Base-by-base conservation (phyloP, 2,113 vertebrate genomes). In the Cavia aperea region DNA sequence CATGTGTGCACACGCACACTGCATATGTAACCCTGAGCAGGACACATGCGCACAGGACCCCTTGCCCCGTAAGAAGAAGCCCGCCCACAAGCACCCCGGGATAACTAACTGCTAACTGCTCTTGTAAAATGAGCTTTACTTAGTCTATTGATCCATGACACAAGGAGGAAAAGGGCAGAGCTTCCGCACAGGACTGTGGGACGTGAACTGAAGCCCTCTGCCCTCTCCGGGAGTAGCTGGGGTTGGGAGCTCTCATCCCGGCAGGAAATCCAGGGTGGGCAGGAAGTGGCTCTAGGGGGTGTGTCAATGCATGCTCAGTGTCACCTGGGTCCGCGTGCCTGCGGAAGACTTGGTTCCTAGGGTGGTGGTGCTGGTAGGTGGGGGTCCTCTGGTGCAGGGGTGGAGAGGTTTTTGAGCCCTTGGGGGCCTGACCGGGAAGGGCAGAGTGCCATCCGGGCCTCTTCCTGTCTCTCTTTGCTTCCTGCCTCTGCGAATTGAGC, bases 1-100 rank as follows among this genome's bases (percentile, higher is more conserved):
- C 7, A 36, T 36, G n/a, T 26, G 3, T n/a, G n/a, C 3, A 5
- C 39, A n/a, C 7, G 33, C 12, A 10, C 0, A 1, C 26, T 10
- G 5, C 0, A 8, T 2, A 2, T 26, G 19, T 31, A 29, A 0
- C 18, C 0, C 0, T 7, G 46, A 7, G 56, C 29, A 16, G 7
- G 26, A 14, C 3, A 29, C 0, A 2, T 0, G 1, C 4, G 0
- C 24, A 3, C 56, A 58, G 56, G 56, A 58, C 56, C 56, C 18
- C 56, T 18, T 6, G 7, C n/a, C 2, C 0, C 4, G 46, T 1
- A 13, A 11, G 11, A 51, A 39, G 11, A 0, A 21, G 3, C 11
- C 0, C 1, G 1, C 4, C 68, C 2, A 1, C 10, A 18, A 7
- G 1, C 8, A 0, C 21, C 0, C 0, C n/a, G 14, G 51, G 63